phyloP scores from a whole-genome alignment of 2,113 vertebrate genomes.

The Melierax canorus region DNA sequence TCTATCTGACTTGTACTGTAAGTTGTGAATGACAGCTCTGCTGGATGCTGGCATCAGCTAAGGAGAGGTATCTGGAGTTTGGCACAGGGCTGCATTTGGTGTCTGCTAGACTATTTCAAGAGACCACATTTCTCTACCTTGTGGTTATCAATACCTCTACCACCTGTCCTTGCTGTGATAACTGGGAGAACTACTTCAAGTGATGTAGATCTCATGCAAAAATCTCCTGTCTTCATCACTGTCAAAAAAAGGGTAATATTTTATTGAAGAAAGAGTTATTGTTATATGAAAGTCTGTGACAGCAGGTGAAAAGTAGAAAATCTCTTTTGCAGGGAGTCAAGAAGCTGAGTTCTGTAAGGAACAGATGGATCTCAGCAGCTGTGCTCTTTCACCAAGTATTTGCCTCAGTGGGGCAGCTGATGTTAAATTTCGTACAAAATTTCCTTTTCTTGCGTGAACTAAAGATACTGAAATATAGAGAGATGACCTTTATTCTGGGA shows the following conservation, averaged over 20 bases:
- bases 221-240: neutral
- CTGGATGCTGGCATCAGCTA: neutral
- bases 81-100: neutral
- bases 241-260: neutral
- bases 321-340: neutral
- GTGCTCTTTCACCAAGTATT: neutral
- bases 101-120: neutral
- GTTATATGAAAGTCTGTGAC: neutral
- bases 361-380: neutral
- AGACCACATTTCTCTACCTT: neutral
- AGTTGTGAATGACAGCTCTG: neutral
- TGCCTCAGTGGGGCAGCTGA: neutral
- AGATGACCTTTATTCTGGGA: neutral
- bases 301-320: neutral
- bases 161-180: neutral
- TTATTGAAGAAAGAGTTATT: neutral
- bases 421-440: neutral
- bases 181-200: neutral
- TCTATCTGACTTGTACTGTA: neutral
- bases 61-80: neutral
- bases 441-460: neutral
- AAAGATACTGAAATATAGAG: neutral
- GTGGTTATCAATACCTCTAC: neutral
- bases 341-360: neutral
- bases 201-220: neutral